phyloP scores from a whole-genome alignment of 2,888 invertebrate species.

The Ypsolopha sequella region DNA sequence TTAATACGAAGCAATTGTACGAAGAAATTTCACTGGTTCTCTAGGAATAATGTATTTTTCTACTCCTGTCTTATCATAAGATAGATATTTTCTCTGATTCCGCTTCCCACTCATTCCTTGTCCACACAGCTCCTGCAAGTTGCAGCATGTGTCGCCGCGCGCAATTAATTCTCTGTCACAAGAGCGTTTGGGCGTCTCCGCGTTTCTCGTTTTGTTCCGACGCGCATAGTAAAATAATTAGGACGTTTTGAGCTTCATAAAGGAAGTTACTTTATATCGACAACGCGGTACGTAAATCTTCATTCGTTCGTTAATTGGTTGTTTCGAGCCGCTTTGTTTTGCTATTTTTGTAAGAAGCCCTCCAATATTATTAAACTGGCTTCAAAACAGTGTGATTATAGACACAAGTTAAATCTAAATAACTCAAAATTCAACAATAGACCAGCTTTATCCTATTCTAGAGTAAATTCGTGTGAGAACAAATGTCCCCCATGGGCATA shows the following conservation, averaged over 20 bases:
- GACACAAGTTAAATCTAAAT: too few relatives aligned
- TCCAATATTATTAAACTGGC: not conserved
- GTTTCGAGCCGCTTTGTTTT: conserved; percentile 27
- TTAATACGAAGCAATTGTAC: too few relatives aligned
- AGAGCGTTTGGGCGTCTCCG: conserved; percentile 67
- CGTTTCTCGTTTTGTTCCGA: conserved; percentile 56
- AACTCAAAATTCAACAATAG: too few relatives aligned
- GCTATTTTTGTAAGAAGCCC: not conserved
- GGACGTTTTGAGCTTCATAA: conserved; percentile 70
- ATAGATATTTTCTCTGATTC: not conserved
- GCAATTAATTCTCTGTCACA: conserved; percentile 70
- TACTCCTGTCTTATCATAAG: too few relatives aligned
- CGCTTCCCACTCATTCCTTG: conserved; percentile 16
- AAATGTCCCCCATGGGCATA: conserved; percentile 49
- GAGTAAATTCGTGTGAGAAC: conserved; percentile 1
- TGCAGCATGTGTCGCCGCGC: conserved; percentile 58
- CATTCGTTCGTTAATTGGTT: conserved; percentile 61
- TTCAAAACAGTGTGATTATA: not conserved
- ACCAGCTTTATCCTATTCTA: too few relatives aligned
- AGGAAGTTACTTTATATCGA: conserved; percentile 70
- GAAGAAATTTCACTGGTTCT: too few relatives aligned
- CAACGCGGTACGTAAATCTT: conserved; percentile 68
- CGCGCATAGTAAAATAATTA: conserved; percentile 65
- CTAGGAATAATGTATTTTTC: too few relatives aligned
- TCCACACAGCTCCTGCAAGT: conserved; percentile 16